Conservation (phyloP, 2,888 invertebrate genomes). For the Hyles lineata region DNA sequence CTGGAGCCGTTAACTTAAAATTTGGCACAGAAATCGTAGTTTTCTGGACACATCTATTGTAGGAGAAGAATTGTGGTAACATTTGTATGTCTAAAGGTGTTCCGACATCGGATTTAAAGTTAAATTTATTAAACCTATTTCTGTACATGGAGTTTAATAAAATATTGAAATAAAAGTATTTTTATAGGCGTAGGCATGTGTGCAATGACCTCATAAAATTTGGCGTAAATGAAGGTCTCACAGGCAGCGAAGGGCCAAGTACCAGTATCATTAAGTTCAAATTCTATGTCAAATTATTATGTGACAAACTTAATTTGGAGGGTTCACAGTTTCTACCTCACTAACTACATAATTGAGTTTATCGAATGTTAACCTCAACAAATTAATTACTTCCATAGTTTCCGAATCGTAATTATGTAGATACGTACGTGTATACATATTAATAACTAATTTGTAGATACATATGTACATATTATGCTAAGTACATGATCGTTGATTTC, state of each 20-base stretch:
- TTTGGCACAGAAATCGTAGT: not conserved
- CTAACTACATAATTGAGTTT: conserved; percentile 1
- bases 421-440: not conserved
- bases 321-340: conserved; percentile 33
- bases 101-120: not conserved
- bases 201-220: conserved; percentile 3
- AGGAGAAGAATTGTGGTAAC: conserved; percentile 1
- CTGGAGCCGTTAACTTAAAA: not conserved
- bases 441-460: not conserved
- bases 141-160: not conserved
- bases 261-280: not conserved
- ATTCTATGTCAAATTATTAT: conserved; percentile 11
- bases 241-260: not conserved
- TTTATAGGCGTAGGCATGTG: not conserved
- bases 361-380: not conserved
- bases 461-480: too few species aligned
- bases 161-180: not conserved
- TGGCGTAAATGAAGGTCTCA: conserved; percentile 1
- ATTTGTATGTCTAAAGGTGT: conserved; percentile 3
- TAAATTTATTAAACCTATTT: not conserved
- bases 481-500: too few species aligned
- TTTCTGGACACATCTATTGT: not conserved
- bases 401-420: not conserved
- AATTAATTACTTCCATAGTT: not conserved
- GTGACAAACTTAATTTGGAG: conserved; percentile 46